These are phyloP conservation scores for Pararge aegeria DNA, from an alignment of 1,140 invertebrate genomes.

Conservation along the genomic window DNA sequence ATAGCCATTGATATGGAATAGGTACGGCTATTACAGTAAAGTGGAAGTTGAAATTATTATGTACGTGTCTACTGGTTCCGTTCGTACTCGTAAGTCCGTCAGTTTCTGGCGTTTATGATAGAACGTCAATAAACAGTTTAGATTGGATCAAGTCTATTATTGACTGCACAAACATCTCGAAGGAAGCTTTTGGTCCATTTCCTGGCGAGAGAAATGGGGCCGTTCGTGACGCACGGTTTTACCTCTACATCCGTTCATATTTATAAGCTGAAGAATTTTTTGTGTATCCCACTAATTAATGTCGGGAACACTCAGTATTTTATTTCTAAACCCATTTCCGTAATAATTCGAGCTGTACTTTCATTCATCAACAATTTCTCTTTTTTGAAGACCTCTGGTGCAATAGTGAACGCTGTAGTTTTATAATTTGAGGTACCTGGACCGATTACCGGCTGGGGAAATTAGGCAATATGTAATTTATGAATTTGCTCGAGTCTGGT, in stretches of 20 bases:
- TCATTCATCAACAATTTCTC: too few species aligned
- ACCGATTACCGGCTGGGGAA: too few species aligned
- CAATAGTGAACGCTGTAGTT: too few species aligned
- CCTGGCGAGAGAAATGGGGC: constrained; percentile 72
- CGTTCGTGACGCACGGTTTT: constrained; percentile 66
- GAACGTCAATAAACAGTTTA: constrained; percentile 48
- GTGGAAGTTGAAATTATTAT: constrained; percentile 3
- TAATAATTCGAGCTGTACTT: not conserved
- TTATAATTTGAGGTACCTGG: too few species aligned
- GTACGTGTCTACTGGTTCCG: constrained; percentile 7
- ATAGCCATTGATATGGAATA: not conserved
- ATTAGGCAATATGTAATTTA: too few species aligned
- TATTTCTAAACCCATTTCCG: constrained; percentile 6
- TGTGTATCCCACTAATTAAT: constrained; percentile 43
- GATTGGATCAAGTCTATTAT: constrained; percentile 68
- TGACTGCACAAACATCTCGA: constrained; percentile 69
- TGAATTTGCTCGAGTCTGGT: too few species aligned
- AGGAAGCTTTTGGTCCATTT: constrained; percentile 70
- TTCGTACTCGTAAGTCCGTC: constrained; percentile 29
- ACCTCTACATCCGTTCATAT: constrained; percentile 67
- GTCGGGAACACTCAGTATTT: constrained; percentile 24
- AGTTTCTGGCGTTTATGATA: constrained; percentile 37
- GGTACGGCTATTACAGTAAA: constrained; percentile 19
- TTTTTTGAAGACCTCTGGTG: too few species aligned
- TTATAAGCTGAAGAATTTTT: constrained; percentile 48